Evolutionary conservation across 2,113 vertebrate genomes (phyloP).

Genomic region (Empidonax traillii): DNA sequence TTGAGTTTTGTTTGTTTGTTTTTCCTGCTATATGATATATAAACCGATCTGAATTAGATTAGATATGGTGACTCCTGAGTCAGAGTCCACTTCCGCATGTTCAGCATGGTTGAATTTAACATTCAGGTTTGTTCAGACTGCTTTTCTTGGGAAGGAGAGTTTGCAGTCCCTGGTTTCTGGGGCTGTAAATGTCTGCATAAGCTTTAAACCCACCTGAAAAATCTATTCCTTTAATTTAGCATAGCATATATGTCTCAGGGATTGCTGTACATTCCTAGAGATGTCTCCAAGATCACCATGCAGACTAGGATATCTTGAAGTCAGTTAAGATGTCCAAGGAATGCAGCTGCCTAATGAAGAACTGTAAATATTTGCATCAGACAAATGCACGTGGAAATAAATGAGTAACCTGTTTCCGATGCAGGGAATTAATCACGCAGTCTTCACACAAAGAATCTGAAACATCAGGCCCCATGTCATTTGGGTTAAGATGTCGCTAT

Average conservation of each 20-base stretch:
- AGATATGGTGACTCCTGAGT: neutral
- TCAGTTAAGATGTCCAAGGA: neutral
- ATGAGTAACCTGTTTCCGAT: neutral
- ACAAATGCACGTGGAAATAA: neutral
- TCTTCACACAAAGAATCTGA: neutral
- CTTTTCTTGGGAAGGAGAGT: neutral
- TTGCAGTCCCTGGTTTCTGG: neutral
- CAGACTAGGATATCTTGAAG: neutral
- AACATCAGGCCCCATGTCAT: neutral
- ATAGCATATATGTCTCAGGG: neutral
- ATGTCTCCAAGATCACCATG: neutral
- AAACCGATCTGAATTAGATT: neutral
- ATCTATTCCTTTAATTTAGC: neutral
- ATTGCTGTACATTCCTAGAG: neutral
- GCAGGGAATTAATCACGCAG: neutral
- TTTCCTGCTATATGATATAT: neutral
- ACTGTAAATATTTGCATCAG: slow-evolving; percentile 4
- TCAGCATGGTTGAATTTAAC: neutral
- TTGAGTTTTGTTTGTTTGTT: neutral
- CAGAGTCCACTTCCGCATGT: neutral
- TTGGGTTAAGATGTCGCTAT: neutral
- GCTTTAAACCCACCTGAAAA: neutral
- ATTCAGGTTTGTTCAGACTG: neutral
- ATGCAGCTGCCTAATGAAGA: neutral
- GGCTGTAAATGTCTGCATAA: neutral